Conservation (phyloP, 2,888 invertebrate genomes). For the Pterobdella sp. region DNA sequence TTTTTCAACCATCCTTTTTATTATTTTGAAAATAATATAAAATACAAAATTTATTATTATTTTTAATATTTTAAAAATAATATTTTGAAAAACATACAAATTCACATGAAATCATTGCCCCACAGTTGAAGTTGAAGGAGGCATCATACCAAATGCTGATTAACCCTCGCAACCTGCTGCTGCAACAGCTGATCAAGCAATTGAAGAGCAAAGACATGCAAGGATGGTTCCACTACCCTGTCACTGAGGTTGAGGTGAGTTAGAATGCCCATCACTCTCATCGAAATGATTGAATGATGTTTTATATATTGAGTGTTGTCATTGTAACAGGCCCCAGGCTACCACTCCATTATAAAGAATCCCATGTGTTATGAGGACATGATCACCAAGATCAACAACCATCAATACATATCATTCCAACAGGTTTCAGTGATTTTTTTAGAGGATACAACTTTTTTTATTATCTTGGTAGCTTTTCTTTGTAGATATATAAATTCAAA, state of each 20-base stretch:
- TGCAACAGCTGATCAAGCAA: constrained; percentile 68
- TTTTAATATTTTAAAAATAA: too few relatives aligned
- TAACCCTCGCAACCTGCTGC: constrained; percentile 70
- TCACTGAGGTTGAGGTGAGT: constrained; percentile 62
- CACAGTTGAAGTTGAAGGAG: constrained; percentile 60
- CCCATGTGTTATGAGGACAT: constrained; percentile 88
- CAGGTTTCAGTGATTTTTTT: constrained; percentile 16
- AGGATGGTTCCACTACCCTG: constrained; percentile 85
- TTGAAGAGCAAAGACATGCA: constrained; percentile 71
- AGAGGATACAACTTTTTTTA: too few relatives aligned
- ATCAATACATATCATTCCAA: constrained; percentile 57
- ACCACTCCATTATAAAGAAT: constrained; percentile 70
- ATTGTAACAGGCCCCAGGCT: constrained; percentile 68
- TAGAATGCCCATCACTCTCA: too few relatives aligned
- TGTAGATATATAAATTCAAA: too few relatives aligned
- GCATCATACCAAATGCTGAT: constrained; percentile 64
- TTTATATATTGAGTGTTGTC: too few relatives aligned
- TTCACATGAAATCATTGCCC: constrained; percentile 22
- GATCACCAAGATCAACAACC: constrained; percentile 56
- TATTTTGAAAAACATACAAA: too few relatives aligned
- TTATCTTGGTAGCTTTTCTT: too few relatives aligned
- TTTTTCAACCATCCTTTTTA: too few relatives aligned
- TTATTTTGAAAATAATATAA: too few relatives aligned
- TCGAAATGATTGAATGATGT: too few relatives aligned
- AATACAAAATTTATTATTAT: too few relatives aligned